phyloP scores from a whole-genome alignment of 2,797 vertebrate species.

The Lateolabrax maculatus region DNA sequence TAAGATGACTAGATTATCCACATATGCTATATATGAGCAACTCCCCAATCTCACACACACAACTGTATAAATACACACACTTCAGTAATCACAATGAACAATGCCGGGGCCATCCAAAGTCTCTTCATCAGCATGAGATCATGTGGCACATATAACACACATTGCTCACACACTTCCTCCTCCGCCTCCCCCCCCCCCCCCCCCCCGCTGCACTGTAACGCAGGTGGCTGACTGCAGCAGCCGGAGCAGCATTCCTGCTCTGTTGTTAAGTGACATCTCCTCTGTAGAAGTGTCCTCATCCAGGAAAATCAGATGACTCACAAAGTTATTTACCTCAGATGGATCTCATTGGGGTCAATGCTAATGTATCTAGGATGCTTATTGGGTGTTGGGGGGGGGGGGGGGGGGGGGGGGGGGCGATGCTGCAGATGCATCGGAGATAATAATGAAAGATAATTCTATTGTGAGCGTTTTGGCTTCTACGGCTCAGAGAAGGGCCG shows the following conservation, averaged over 20 bases:
- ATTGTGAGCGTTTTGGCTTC: background rate
- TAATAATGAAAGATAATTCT: background rate
- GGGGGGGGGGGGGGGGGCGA: background rate
- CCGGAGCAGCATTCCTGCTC: constrained; percentile 66
- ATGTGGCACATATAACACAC: constrained; percentile 74
- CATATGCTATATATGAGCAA: constrained; percentile 51
- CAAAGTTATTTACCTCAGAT: constrained; percentile 51
- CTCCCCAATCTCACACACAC: constrained; percentile 22
- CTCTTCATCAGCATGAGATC: constrained; percentile 81
- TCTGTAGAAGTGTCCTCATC: constrained; percentile 70
- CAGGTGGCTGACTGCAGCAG: constrained; percentile 77
- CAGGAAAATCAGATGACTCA: constrained; percentile 76
- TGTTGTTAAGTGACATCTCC: constrained; percentile 82
- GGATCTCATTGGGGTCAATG: constrained; percentile 39
- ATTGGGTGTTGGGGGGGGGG: background rate
- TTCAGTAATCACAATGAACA: constrained; percentile 77
- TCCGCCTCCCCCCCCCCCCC: background rate
- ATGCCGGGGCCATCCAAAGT: constrained; percentile 70
- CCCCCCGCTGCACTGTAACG: constrained; percentile 24
- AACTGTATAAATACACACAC: constrained; percentile 23
- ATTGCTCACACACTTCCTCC: constrained; percentile 70
- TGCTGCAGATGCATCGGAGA: background rate
- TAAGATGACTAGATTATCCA: constrained; percentile 71
- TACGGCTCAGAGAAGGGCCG: background rate
- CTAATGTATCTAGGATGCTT: constrained; percentile 35